Base-by-base conservation (phyloP, 2,888 invertebrate genomes). In the Invenusta paracnida region DNA sequence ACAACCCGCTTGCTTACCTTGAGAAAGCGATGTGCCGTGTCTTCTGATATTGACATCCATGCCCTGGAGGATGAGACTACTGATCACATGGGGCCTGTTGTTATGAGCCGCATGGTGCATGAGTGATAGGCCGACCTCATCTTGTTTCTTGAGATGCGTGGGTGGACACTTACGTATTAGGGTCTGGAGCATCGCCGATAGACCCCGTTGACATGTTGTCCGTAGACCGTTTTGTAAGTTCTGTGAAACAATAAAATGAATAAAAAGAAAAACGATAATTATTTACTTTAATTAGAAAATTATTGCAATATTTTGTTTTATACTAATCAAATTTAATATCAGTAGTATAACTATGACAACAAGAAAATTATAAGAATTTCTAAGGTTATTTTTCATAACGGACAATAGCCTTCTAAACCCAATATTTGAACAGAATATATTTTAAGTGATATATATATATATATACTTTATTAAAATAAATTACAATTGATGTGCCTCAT, bases 81-180 rank as follows among this genome's bases (percentile, higher is more conserved):
- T 89, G 28, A 91, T 90, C 84, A 91, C 89, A 85, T 91, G 89
- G 0, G 91, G 90, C 0, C 89, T 88, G 88, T 91, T 91, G 88
- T 90, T 88, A 88, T 91, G 90, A 82, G 91, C 91, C 0, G 91
- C 91, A 83, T 91, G 89, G 86, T 91, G 91, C 13, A 91, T 88
- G 30, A 91, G 88, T 1, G 90, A 89, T 79, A 91, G 86, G 0
- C 91, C 91, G 30, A 89, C 88, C 85, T 91, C 91, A 88, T 91
- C 91, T 85, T 90, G 90, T 86, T 91, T 91, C 66, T 88, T 88
- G 27, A 91, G 89, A 11, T 90, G 89, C 13, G 90, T 89, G 0
- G 89, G 88, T 29, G 90, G 89, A 66, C 87, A 87, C 87, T 91
- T 91, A 5, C 91, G 88, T 83, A 89, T 89, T 84, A 91, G 88